These are phyloP conservation scores for Nebria salina DNA, from an alignment of 2,888 invertebrate species.

Conservation along the genomic window DNA sequence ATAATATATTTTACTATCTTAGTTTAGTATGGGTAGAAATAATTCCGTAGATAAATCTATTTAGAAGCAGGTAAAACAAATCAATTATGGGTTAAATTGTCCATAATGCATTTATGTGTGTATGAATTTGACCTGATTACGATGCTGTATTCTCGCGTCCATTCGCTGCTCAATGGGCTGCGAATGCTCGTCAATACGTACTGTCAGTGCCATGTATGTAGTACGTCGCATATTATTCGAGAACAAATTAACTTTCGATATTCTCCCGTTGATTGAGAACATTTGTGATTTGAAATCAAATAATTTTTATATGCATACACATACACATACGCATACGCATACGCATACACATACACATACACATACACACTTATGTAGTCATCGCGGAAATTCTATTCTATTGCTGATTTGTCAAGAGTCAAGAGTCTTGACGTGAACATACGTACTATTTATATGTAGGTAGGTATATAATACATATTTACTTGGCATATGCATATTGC, in stretches of 20 bases:
- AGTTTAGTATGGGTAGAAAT: not conserved
- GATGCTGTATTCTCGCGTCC: conserved; percentile 8
- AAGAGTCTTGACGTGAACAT: too few relatives aligned
- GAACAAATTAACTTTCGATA: conserved; percentile 18
- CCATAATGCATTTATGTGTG: not conserved
- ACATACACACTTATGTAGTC: too few relatives aligned
- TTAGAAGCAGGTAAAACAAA: not conserved
- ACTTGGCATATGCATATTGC: not conserved
- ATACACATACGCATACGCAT: too few relatives aligned
- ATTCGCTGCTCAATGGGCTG: conserved; percentile 44
- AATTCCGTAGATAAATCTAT: not conserved
- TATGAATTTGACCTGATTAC: conserved; percentile 12
- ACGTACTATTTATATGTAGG: too few relatives aligned
- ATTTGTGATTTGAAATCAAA: not conserved
- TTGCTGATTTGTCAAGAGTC: too few relatives aligned
- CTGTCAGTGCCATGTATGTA: conserved; percentile 38
- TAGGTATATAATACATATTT: not conserved
- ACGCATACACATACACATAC: not conserved
- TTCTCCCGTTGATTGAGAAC: conserved; percentile 8
- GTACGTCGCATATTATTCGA: conserved; percentile 12
- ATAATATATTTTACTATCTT: too few relatives aligned
- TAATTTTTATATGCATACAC: not conserved
- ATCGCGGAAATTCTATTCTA: too few relatives aligned
- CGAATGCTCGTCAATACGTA: conserved; percentile 46
- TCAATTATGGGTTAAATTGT: not conserved